These are phyloP conservation scores for Drosophila prostipennis DNA, from an alignment of 2,888 invertebrate species.

Conservation along the genomic window DNA sequence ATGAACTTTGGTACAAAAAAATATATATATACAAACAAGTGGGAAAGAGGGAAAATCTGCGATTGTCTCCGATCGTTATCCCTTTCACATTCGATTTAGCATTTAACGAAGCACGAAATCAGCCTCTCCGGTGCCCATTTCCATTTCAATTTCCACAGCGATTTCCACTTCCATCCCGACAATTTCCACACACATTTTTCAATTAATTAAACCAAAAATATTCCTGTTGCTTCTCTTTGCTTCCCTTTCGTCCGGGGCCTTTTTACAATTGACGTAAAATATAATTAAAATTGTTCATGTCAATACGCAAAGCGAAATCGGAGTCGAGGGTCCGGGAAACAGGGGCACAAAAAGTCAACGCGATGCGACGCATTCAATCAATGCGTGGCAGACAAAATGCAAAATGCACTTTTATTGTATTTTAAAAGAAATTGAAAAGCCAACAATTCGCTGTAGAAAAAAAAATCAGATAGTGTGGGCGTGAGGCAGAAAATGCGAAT, in stretches of 20 bases:
- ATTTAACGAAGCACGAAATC: constrained; percentile 45
- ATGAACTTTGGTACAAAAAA: constrained; percentile 66
- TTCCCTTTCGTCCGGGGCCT: constrained; percentile 17
- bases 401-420: constrained; percentile 77
- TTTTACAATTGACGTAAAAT: constrained; percentile 80
- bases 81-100: constrained; percentile 52
- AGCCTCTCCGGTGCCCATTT: constrained; percentile 34
- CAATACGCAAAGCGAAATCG: constrained; percentile 52
- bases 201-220: constrained; percentile 79
- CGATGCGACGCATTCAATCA: constrained; percentile 67
- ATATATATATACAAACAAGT: constrained; percentile 23
- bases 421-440: constrained; percentile 77
- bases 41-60: constrained; percentile 38
- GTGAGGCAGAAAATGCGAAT: neutral
- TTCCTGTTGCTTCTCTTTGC: constrained; percentile 43
- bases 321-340: constrained; percentile 9
- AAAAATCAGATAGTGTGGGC: neutral
- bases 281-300: constrained; percentile 75
- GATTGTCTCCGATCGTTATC: constrained; percentile 22
- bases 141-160: constrained; percentile 44
- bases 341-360: constrained; percentile 12
- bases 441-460: constrained; percentile 36
- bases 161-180: constrained; percentile 34
- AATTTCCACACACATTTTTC: constrained; percentile 61
- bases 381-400: constrained; percentile 74